Conservation (phyloP, 2,888 invertebrate species). For the Caenorhabditis auriculariae region DNA sequence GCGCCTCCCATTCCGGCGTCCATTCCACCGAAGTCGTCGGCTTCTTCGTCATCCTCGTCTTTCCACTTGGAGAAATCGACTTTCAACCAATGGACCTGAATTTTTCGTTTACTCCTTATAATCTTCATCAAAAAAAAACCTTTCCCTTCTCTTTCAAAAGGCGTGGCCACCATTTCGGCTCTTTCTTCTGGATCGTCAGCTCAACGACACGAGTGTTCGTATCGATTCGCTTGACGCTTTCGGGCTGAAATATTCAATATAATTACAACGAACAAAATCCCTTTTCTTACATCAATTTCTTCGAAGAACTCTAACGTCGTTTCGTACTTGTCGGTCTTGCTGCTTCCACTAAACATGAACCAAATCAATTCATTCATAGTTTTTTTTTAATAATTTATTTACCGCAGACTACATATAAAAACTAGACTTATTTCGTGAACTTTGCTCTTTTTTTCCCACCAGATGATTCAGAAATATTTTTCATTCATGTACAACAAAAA, state of each 20-base stretch:
- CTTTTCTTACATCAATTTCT: constrained; percentile 70
- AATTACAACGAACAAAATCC: neutral
- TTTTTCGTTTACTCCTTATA: neutral
- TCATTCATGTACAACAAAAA: neutral
- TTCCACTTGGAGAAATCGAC: constrained; percentile 97
- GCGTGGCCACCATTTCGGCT: constrained; percentile 66
- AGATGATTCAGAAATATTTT: neutral
- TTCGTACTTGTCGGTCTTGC: constrained; percentile 81
- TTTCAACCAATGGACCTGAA: constrained; percentile 65
- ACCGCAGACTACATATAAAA: too few relatives aligned
- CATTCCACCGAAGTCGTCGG: constrained; percentile 73
- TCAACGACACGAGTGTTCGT: constrained; percentile 36
- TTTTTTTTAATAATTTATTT: too few relatives aligned
- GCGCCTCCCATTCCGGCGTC: constrained; percentile 9
- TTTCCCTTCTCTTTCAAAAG: constrained; percentile 67
- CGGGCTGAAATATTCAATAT: neutral
- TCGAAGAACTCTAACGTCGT: constrained; percentile 82
- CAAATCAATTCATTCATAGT: neutral
- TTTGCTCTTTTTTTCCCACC: too few relatives aligned
- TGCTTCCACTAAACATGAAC: constrained; percentile 72
- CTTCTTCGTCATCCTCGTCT: constrained; percentile 87
- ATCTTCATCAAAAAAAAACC: constrained; percentile 15
- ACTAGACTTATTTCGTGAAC: too few relatives aligned
- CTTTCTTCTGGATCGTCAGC: constrained; percentile 62
- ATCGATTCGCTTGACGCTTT: constrained; percentile 19